Base-by-base conservation (phyloP, 30 jellyfish, hydroid and myxozoan species). In the Aurelia aurita region DNA sequence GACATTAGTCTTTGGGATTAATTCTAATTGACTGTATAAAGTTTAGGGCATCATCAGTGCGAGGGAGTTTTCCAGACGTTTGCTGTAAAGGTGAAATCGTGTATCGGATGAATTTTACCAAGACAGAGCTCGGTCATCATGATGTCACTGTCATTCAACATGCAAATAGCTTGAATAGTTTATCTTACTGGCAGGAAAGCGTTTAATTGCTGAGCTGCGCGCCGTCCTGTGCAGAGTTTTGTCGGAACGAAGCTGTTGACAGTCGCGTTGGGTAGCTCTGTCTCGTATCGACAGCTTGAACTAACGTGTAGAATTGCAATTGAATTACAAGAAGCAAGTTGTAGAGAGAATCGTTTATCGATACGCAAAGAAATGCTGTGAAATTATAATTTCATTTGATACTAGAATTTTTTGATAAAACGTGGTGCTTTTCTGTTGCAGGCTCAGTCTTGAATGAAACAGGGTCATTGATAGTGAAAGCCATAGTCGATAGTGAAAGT, bases 1-100 rank as follows among this genome's bases (percentile, higher is more conserved):
- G 51, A 15, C 16, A 74, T 74, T 74, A 74, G 66, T 74, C 60
- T 32, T 15, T 12, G 75, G 67, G 86, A 74, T 74, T 58, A 74
- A 6, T 10, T 34, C 59, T 54, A 74, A 74, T 74, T 53, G 86
- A 23, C 75, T 74, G 86, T 29, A 18, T n/a, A 57, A 74, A 49
- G 0, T 57, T 54, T 55, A 5, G 1, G 5, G 47, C 0, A 39
- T 39, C 16, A 9, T 39, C 9, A 4, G 51, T 39, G 15, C 51
- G 51, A 39, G 51, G 14, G 51, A 39, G 51, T 39, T 39, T 35
- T 35, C 47, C 47, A 35, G 47, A 35, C 47, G 47, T 35, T 35
- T 0, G 47, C 47, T 35, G 47, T 35, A 39, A 55, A 21, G 7
- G 67, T 16, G 67, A n/a, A 55, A 55, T 22, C 29, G 67, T 55